These are phyloP conservation scores for Trigoniulus corallinus DNA, from an alignment of 1,140 invertebrate genomes.

Conservation along the genomic window DNA sequence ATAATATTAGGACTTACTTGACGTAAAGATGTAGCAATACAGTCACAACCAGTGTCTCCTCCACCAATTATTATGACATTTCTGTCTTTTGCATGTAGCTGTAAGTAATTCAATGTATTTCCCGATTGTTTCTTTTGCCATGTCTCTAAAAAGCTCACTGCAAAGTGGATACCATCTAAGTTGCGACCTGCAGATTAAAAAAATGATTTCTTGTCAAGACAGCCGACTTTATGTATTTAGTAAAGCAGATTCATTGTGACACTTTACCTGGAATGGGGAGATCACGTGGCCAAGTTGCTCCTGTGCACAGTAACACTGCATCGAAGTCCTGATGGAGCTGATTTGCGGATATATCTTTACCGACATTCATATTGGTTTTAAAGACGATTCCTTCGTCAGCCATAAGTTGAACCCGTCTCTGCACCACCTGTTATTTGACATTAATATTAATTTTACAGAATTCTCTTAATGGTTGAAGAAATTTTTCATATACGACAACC, in stretches of 20 bases:
- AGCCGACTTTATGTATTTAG: neutral
- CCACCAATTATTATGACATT: constrained; percentile 94
- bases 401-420: constrained; percentile 72
- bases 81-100: constrained; percentile 75
- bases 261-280: constrained; percentile 31
- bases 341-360: constrained; percentile 69
- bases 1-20: constrained; percentile 37
- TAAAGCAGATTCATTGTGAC: neutral
- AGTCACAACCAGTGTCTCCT: constrained; percentile 98
- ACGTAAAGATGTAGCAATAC: constrained; percentile 90
- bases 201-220: neutral
- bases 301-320: constrained; percentile 75
- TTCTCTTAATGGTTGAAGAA: constrained; percentile 18
- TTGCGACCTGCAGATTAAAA: constrained; percentile 63
- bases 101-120: constrained; percentile 30
- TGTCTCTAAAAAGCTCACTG: constrained; percentile 91
- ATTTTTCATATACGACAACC: neutral
- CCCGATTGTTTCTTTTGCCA: constrained; percentile 94
- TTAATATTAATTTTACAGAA: neutral
- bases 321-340: constrained; percentile 57
- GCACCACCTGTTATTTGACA: constrained; percentile 38
- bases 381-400: constrained; percentile 81
- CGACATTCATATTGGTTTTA: constrained; percentile 75
- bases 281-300: constrained; percentile 93
- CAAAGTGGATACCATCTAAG: constrained; percentile 84